Percentiles rank a stretch among this genome's conserved stretches.
Conservation (phyloP, 2,113 vertebrate species). For the Dromaius novaehollandiae region DNA sequence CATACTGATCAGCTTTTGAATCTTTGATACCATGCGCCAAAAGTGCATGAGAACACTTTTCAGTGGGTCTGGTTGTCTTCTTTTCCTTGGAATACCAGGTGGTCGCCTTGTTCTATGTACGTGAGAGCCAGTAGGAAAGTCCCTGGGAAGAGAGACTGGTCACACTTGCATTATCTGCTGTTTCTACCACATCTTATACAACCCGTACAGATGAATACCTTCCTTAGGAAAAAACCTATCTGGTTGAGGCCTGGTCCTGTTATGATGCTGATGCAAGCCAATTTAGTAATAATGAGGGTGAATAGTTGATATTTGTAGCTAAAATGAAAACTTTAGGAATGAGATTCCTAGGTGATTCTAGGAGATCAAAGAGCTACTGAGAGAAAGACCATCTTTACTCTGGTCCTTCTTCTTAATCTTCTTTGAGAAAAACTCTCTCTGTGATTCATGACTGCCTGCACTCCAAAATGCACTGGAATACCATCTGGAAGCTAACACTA, state of each 20-base stretch:
- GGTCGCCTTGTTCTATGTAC: not conserved
- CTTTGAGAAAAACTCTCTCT: not conserved
- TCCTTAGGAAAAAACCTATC: not conserved
- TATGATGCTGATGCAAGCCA: not conserved
- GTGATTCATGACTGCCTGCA: not conserved
- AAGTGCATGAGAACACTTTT: not conserved
- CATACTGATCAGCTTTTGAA: not conserved
- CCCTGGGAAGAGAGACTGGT: not conserved
- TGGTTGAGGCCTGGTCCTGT: not conserved
- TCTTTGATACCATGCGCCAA: not conserved
- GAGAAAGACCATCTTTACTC: not conserved
- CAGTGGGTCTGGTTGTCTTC: not conserved
- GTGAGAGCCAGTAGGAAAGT: not conserved
- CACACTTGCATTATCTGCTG: not conserved
- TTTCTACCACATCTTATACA: not conserved
- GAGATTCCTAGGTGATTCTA: not conserved
- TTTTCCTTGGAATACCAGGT: not conserved
- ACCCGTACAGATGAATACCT: not conserved
- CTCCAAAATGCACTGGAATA: not conserved
- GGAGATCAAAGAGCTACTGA: not conserved
- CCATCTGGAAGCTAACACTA: not conserved
- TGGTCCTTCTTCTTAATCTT: not conserved
- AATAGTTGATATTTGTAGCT: not conserved
- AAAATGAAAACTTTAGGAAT: not conserved
- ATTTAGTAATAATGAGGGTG: not conserved